Base-by-base conservation (phyloP, 35 echinoderm and acorn worm genomes). In the Patiria miniata region DNA sequence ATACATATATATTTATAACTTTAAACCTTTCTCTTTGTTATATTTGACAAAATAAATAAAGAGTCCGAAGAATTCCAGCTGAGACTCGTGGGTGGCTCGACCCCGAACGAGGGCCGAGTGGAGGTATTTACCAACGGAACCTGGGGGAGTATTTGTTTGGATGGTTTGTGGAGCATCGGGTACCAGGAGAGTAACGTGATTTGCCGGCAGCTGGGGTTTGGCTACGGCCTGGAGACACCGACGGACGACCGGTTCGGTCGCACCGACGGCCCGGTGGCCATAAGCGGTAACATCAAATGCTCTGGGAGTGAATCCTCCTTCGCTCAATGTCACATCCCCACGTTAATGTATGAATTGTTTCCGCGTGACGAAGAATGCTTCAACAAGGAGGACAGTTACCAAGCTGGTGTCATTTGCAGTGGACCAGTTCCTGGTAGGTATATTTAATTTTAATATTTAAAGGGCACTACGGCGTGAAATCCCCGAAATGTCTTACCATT, bases 151-250 rank as follows among this genome's bases (percentile, higher is more conserved):
- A 30, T 73, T 8, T 73, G 65, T n/a, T n/a, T 32, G 29, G 2
- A 30, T 18, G 19, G 21, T 34, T 1, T n/a, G n/a, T 26, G 14
- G 19, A 30, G 29, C 1, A 12, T 73, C 2, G 34, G 21, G 26
- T 73, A 73, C 65, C 26, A 73, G 65, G 65, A 22, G 65, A 73
- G 19, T 34, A 73, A 73, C 65, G 65, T 73, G 19, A 73, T 73
- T 23, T 73, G 65, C 65, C 18, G 29, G 65, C 65, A 73, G 65
- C 26, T 34, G 7, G 65, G 65, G 65, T 23, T 32, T 12, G 65
- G 65, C 14, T 73, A 73, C 29, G 65, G 65, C 65, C 7, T 73
- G 65, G 65, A 73, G 19, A 14, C 65, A 10, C 65, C 65, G 19
- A 28, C 65, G 29, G 65, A 73, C 9, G 34, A 30, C 26, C 65